Base-by-base conservation (phyloP, 2,888 invertebrate species). In the Phaedon cochleariae region DNA sequence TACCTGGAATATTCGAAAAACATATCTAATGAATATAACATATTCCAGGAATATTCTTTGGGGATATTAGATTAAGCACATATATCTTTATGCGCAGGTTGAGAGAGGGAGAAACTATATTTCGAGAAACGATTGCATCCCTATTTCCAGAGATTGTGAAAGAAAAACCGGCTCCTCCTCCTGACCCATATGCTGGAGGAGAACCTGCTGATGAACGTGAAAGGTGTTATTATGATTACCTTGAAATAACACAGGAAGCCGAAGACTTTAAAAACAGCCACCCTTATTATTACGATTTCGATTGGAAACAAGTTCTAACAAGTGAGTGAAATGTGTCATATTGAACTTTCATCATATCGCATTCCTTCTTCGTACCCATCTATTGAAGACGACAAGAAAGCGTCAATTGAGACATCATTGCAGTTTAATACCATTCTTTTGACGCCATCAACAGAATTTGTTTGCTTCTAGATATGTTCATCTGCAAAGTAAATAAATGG, bases 41-140 rank as follows among this genome's bases (percentile, higher is more conserved):
- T n/a, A n/a, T n/a, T n/a, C n/a, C n/a, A n/a, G n/a, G n/a, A n/a
- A n/a, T n/a, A n/a, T n/a, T n/a, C n/a, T n/a, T n/a, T n/a, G n/a
- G n/a, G n/a, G n/a, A n/a, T n/a, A n/a, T n/a, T n/a, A n/a, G n/a
- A n/a, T n/a, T n/a, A n/a, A n/a, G n/a, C n/a, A n/a, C n/a, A n/a
- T n/a, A n/a, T n/a, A n/a, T n/a, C n/a, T n/a, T n/a, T n/a, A n/a
- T 49, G 59, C 61, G 26, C 26, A 75, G 76, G 37, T 59, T 90
- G 82, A 86, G 85, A 75, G 85, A 86, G 69, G 87, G 88, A 66
- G 86, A 87, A 68, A 84, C 83, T 4, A 87, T 92, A 70, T 92
- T 92, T 73, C 87, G 89, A 70, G 89, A 91, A 41, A 88, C 89
- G 0, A 86, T 91, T 0, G 86, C 86, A 70, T 85, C 82, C 77